Percentiles rank a stretch among this genome's conserved stretches.
Conservation (phyloP, 2,888 invertebrate genomes). For the Gymnocheta viridis region DNA sequence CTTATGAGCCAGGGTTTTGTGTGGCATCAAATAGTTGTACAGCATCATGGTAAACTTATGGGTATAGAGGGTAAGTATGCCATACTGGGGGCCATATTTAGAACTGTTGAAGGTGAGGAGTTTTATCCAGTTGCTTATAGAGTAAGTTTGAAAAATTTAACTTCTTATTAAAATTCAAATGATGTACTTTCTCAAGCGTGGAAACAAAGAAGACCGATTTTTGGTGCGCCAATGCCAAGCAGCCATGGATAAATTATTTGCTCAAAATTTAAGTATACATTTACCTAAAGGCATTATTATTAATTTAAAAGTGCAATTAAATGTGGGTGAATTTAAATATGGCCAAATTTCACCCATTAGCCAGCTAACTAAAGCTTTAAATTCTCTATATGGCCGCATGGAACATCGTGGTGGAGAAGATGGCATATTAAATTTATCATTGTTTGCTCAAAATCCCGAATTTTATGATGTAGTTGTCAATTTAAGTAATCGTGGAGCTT, state of each 20-base stretch:
- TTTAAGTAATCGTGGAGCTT: constrained; percentile 74
- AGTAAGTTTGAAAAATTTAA: constrained; percentile 68
- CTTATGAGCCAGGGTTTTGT: constrained; percentile 73
- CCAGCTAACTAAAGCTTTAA: constrained; percentile 74
- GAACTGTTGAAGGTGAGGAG: constrained; percentile 75
- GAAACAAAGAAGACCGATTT: constrained; percentile 74
- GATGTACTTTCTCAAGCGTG: constrained; percentile 71
- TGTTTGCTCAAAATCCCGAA: constrained; percentile 72
- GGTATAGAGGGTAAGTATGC: constrained; percentile 71
- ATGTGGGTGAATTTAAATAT: constrained; percentile 75
- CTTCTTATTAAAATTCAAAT: not conserved
- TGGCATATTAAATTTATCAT: constrained; percentile 76
- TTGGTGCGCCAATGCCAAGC: constrained; percentile 76
- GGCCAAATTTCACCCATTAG: constrained; percentile 76
- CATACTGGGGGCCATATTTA: constrained; percentile 75
- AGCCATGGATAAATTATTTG: constrained; percentile 78
- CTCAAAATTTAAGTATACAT: constrained; percentile 73
- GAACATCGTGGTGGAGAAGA: constrained; percentile 71
- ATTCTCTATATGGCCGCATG: constrained; percentile 72
- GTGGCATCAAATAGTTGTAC: constrained; percentile 77
- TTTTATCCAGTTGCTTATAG: constrained; percentile 77
- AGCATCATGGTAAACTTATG: constrained; percentile 74
- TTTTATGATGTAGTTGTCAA: constrained; percentile 75
- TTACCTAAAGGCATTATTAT: constrained; percentile 73
- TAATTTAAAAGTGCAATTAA: constrained; percentile 74